Evolutionary conservation across 2,888 invertebrate species (phyloP), one percentile per base, ranked within the genome.

Genomic region (Thysanoteuthis rhombus): DNA sequence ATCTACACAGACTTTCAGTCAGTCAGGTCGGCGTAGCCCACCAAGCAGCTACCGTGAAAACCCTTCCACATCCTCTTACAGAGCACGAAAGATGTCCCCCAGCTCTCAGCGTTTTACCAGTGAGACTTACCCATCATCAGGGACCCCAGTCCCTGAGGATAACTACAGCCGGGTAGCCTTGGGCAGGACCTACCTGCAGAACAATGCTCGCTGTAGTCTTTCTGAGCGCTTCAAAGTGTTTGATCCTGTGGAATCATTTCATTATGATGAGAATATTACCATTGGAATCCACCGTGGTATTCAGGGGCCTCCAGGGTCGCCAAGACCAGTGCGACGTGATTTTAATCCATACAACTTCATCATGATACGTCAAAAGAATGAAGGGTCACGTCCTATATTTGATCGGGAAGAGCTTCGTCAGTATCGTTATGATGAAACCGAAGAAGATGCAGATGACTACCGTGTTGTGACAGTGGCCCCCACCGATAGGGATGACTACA

Each of bases 241-340:
- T 93, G 93, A 93, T 39, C 93, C 47, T 36, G 93, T 47, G n/a
- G 52, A 45, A n/a, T 36, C 58, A 28, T 95, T 96, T 94, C 94
- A 95, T 92, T 94, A 96, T 94, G 96, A 96, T 47, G 96, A 96
- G 89, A 96, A 96, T 93, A 96, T 96, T 32, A 96, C 96, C 28
- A 96, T 96, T 92, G 96, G 96, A n/a, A 96, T 96, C 45, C 95
- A 96, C 93, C 95, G 96, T 19, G 95, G 95, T 25, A 95, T 95
- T 1, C 95, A 95, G 28, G 94, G 93, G 5, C 93, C 94, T 91
- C 94, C 94, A 12, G 58, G 47, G 47, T 93, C 93, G 32, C 92
- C 93, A 16, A n/a, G 52, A 39, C 93, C 93, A 39, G 95, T 96
- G 32, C 94, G 94, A 92, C 94, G 95, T 52, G 94, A 95, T 19